Evolutionary conservation across 2,113 vertebrate species (phyloP), one percentile per base, ranked within the genome.

Genomic region (Leptocoma aspasia): DNA sequence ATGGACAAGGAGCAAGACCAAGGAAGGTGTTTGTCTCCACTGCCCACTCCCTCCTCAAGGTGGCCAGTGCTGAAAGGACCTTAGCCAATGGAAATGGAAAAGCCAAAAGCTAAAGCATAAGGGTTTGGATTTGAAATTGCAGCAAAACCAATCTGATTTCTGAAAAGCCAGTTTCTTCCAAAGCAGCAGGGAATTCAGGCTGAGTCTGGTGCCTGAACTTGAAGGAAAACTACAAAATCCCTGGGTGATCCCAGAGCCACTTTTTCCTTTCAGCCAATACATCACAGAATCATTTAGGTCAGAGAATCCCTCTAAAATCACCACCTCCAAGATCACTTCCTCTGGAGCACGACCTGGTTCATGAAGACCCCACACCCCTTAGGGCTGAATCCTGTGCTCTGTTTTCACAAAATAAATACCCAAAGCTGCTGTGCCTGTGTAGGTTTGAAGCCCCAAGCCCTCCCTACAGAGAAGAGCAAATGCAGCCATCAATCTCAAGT

Each of bases 11-110:
- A 87, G 18, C 63, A 84, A 63, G 17, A 31, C 31, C 64, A 77
- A 31, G 39, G 37, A 45, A 77, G 28, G 17, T n/a, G 9, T 1
- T 1, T 54, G n/a, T 21, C 54, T 54, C 35, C 0, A 2, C n/a
- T 59, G 54, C 28, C 50, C 0, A 0, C 66, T 82, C 39, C 52
- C 6, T 73, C 28, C 50, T 64, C 2, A 2, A 78, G 52, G 26
- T 30, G 35, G 28, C 18, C 49, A 77, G 5, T 1, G 3, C 15
- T 61, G 26, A 35, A 64, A 82, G 45, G n/a, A 30, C 56, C 13
- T 79, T 44, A 37, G 26, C 27, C 27, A 61, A 15, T 7, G 18
- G 39, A 79, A 86, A 53, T 0, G 0, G 61, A 39, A 66, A 75
- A 66, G 26, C 6, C 24, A 90, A 56, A 89, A 65, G 45, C 56